Evolutionary conservation across 2,113 vertebrate genomes (phyloP).

Genomic region (Anseranas semipalmata): DNA sequence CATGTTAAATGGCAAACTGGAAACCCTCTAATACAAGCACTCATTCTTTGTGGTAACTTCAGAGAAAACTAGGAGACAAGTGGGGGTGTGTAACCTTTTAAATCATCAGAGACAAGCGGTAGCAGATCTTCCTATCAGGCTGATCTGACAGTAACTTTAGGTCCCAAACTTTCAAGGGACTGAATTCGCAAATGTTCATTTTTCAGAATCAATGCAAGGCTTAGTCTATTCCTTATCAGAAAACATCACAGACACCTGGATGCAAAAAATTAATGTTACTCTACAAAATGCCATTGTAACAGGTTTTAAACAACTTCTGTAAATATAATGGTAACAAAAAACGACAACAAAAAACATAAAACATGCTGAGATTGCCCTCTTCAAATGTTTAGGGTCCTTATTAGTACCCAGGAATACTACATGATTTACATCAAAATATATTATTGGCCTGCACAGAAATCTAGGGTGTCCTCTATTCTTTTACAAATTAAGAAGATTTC

Average conservation of each 20-base stretch:
- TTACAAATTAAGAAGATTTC: background rate
- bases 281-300: background rate
- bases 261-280: background rate
- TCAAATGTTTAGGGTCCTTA: background rate
- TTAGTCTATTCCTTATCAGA: background rate
- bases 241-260: background rate
- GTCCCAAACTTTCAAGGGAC: background rate
- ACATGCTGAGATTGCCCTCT: background rate
- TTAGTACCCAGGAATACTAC: background rate
- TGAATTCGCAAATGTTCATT: background rate
- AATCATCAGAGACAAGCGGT: background rate
- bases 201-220: background rate
- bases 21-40: background rate
- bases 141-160: background rate
- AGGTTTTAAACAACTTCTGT: background rate
- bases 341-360: background rate
- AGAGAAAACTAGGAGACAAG: background rate
- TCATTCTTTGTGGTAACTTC: background rate
- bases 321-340: background rate
- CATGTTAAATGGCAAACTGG: background rate
- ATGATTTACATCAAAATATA: background rate
- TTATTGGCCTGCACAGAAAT: background rate
- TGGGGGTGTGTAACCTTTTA: background rate
- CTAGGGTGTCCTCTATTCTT: background rate
- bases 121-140: background rate